Evolutionary conservation across 2,113 vertebrate genomes (phyloP).

Genomic region (Xenopus laevis): DNA sequence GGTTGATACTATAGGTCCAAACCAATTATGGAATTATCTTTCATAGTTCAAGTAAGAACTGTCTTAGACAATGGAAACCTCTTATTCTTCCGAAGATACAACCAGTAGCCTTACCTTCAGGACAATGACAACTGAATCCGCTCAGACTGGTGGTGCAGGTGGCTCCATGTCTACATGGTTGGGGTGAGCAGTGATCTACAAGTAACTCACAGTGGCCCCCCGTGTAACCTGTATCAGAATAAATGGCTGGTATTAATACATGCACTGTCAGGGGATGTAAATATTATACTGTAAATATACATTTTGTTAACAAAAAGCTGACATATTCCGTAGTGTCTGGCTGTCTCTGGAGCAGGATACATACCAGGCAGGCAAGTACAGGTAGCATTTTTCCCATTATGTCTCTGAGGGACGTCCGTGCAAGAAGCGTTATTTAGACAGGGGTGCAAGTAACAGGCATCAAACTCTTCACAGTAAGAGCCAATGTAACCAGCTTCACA

Average conservation of each 20-base stretch:
- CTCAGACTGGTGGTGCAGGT: conserved; percentile 75
- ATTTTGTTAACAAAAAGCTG: no score
- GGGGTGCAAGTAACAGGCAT: conserved; percentile 79
- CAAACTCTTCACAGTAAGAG: conserved; percentile 86
- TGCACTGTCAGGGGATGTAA: no score
- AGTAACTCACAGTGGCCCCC: conserved; percentile 85
- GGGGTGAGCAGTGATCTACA: conserved; percentile 82
- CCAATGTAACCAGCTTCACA: conserved; percentile 81
- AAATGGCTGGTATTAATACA: background rate
- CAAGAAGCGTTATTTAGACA: conserved; percentile 86
- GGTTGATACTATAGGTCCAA: no score
- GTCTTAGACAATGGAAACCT: no score
- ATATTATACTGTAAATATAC: no score
- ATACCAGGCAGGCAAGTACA: conserved; percentile 82
- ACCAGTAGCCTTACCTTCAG: conserved; percentile 71
- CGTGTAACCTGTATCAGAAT: conserved; percentile 64
- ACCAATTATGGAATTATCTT: no score
- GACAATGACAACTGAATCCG: conserved; percentile 85
- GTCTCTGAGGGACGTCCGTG: conserved; percentile 73
- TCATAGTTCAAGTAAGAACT: no score
- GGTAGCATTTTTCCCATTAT: conserved; percentile 78
- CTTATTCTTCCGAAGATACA: no score
- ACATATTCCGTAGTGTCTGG: background rate
- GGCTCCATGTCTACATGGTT: conserved; percentile 87
- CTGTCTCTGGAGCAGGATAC: conserved; percentile 32